These are phyloP conservation scores for Gymnodraco acuticeps DNA, from an alignment of 2,797 vertebrate species.

Conservation along the genomic window DNA sequence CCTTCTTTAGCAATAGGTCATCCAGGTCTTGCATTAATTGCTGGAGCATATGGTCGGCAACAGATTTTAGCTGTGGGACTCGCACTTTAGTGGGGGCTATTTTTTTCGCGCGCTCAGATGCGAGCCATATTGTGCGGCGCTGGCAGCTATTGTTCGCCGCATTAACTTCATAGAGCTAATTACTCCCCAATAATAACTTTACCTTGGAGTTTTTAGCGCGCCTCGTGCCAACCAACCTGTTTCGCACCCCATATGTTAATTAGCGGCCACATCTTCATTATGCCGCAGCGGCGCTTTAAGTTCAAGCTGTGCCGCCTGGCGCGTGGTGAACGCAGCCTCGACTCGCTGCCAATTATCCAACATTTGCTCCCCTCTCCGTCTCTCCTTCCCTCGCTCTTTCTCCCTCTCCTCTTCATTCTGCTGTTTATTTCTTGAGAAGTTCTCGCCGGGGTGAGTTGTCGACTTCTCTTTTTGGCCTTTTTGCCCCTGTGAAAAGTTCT, in stretches of 20 bases:
- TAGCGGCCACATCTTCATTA: constrained; percentile 99
- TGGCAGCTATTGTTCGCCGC: constrained; percentile 99
- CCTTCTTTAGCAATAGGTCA: constrained; percentile 93
- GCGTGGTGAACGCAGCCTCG: constrained; percentile 89
- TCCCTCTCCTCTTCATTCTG: constrained; percentile 66
- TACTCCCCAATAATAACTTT: constrained; percentile 99
- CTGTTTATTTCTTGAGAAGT: constrained; percentile 63
- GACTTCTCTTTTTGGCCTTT: constrained; percentile 52
- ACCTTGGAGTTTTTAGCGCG: constrained; percentile 98
- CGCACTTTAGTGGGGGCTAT: constrained; percentile 95
- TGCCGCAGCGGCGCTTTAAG: constrained; percentile 99
- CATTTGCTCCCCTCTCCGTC: constrained; percentile 68
- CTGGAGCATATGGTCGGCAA: constrained; percentile 98
- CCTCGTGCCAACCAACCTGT: constrained; percentile 99
- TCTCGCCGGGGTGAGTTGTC: constrained; percentile 50
- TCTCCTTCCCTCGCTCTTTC: constrained; percentile 60
- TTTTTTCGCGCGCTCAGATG: constrained; percentile 93
- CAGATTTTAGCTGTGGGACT: constrained; percentile 99
- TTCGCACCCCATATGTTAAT: constrained; percentile 99
- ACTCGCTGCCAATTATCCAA: constrained; percentile 95
- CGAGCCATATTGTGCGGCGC: constrained; percentile 98
- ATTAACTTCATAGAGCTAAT: constrained; percentile 99
- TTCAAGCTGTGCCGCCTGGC: constrained; percentile 99
- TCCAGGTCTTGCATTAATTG: constrained; percentile 97
- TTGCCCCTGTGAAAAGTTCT: constrained; percentile 83